A percentile compares a stretch with the other conserved stretches of the same genome.
These are phyloP conservation scores for Mylabris phalerata DNA, from an alignment of 1,140 invertebrate species.

Conservation along the genomic window DNA sequence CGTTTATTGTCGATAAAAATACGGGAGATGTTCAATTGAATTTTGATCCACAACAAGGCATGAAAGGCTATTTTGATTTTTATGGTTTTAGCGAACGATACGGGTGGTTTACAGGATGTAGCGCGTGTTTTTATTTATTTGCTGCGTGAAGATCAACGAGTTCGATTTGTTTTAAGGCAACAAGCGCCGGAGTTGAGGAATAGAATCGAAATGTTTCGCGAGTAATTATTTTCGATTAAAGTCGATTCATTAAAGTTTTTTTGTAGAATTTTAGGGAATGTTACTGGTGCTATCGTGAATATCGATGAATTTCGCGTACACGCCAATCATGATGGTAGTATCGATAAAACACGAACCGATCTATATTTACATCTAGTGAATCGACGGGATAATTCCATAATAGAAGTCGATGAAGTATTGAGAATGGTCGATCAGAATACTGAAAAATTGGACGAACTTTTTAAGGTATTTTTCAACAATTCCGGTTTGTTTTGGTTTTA, in stretches of 20 bases:
- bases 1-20: slow-evolving; percentile 73
- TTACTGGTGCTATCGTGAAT: slow-evolving; percentile 87
- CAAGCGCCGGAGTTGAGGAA: slow-evolving; percentile 79
- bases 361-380: slow-evolving; percentile 90
- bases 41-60: slow-evolving; percentile 91
- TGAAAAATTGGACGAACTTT: slow-evolving; percentile 77
- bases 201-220: slow-evolving; percentile 69
- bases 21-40: slow-evolving; percentile 82
- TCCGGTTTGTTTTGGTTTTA: not conserved
- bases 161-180: slow-evolving; percentile 84
- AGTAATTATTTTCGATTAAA: slow-evolving; percentile 50
- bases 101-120: slow-evolving; percentile 67
- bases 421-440: slow-evolving; percentile 86
- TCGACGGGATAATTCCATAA: slow-evolving; percentile 80
- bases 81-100: slow-evolving; percentile 79
- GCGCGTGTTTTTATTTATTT: slow-evolving; percentile 86
- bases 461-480: slow-evolving; percentile 56
- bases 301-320: slow-evolving; percentile 90
- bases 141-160: slow-evolving; percentile 85
- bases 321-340: slow-evolving; percentile 83
- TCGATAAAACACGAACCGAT: slow-evolving; percentile 91
- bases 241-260: slow-evolving; percentile 6
- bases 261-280: slow-evolving; percentile 66
- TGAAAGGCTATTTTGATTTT: slow-evolving; percentile 97
- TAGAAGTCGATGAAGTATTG: slow-evolving; percentile 78